phyloP scores from a whole-genome alignment of 2,113 vertebrate species.

The Rhinoptilus africanus region DNA sequence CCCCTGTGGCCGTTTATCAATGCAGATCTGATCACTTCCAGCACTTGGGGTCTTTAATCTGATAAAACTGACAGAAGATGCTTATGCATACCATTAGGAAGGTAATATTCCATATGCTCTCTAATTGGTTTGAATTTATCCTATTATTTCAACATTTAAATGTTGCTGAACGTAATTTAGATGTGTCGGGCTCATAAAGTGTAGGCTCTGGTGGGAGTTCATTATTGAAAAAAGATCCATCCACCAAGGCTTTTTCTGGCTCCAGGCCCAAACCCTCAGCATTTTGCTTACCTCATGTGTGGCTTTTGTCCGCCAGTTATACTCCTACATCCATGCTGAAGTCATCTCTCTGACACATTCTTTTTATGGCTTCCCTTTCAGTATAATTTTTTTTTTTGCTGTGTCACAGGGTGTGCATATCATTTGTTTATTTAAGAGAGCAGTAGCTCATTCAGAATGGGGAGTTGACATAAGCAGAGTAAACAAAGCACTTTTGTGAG shows the following conservation, averaged over 20 bases:
- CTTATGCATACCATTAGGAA: constrained; percentile 50
- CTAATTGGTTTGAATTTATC: constrained; percentile 65
- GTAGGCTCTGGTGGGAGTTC: constrained; percentile 56
- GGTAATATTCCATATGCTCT: constrained; percentile 50
- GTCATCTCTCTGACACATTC: not conserved
- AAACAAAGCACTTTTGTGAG: constrained; percentile 26
- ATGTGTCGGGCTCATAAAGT: constrained; percentile 60
- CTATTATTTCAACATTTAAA: constrained; percentile 64
- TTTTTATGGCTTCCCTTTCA: not conserved
- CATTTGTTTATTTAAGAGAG: not conserved
- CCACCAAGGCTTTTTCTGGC: constrained; percentile 36
- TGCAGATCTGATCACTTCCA: not conserved
- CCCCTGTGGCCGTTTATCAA: not conserved
- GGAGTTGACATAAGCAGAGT: not conserved
- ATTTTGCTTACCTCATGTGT: constrained; percentile 21
- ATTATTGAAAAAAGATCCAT: constrained; percentile 24
- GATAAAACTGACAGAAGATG: constrained; percentile 55
- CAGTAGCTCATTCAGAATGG: not conserved
- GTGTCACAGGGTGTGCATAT: not conserved
- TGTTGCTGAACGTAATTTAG: constrained; percentile 60
- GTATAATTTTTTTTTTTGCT: not conserved
- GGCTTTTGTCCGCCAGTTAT: not conserved
- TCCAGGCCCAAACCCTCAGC: constrained; percentile 5
- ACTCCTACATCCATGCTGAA: constrained; percentile 3
- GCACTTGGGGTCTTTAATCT: constrained; percentile 40